Base-by-base conservation (phyloP, 2,113 vertebrate species). In the Barbus barbus region DNA sequence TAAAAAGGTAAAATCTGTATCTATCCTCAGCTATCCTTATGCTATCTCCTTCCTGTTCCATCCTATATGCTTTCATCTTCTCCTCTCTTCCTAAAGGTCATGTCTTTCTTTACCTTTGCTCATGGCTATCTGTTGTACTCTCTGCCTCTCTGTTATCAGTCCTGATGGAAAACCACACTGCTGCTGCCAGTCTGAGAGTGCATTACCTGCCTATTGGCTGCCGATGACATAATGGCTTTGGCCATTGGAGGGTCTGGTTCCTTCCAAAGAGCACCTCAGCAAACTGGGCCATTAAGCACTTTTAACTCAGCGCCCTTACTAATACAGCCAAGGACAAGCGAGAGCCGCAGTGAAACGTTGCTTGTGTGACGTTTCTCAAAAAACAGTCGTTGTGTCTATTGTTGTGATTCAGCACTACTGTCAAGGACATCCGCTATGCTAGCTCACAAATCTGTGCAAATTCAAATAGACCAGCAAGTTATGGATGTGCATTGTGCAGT, bases 261-360 rank as follows among this genome's bases (percentile, higher is more conserved):
- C 51, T 44, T 31, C 74, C 36, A 9, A 4, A 69, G 48, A 53
- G 60, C 44, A 58, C 61, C 83, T 78, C 61, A 56, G 60, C 53
- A 69, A 84, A 78, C 33, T 56, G 58, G 82, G 26, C 83, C 83
- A 84, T 78, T 78, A 78, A 78, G 75, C 74, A 84, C 75, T 84
- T 83, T 72, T 78, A 83, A 72, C 73, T 78, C 26, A 6, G 7
- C 38, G 8, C 60, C 73, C 73, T 83, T 67, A 65, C 82, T 38
- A 26, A 83, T 31, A 44, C 71, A 46, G 51, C 82, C 38, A 83
- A 83, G 82, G 82, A 83, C 73, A 53, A 22, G 26, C 12, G 7
- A 33, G 13, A 83, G 72, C 74, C 8, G 73, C 82, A 83, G 44
- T 77, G 28, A 65, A 76, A 13, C 28, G 3, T 20, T 12, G 73